Percentiles rank a stretch among this genome's conserved stretches.
Evolutionary conservation across 2,113 vertebrate genomes (phyloP).

Genomic region (Mystacornis crossleyi): DNA sequence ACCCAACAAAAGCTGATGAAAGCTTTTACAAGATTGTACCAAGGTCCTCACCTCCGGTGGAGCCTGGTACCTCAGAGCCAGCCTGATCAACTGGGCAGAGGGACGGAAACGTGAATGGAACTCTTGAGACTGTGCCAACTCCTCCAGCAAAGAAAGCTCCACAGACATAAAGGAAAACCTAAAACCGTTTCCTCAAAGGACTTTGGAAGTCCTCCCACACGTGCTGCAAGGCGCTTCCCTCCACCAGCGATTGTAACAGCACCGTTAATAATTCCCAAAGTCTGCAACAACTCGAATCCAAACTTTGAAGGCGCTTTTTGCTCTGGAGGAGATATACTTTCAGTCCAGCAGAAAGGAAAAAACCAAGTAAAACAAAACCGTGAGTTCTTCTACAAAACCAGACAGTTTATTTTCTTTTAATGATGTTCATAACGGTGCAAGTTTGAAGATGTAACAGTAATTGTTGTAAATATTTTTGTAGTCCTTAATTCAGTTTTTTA

Average conservation of each 20-base stretch:
- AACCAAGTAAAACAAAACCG: not conserved
- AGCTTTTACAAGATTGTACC: constrained; percentile 36
- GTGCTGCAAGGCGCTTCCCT: not conserved
- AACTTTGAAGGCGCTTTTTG: constrained; percentile 3
- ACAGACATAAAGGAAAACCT: not conserved
- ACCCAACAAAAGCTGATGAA: constrained; percentile 45
- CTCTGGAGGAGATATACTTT: not conserved
- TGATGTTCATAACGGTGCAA: not conserved
- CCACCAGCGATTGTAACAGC: not conserved
- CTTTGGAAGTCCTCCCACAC: not conserved
- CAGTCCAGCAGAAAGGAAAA: not conserved
- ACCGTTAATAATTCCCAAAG: not conserved
- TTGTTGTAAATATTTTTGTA: not conserved
- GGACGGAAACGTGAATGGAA: not conserved
- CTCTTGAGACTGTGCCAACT: not conserved
- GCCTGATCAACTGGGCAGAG: not conserved
- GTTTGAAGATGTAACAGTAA: not conserved
- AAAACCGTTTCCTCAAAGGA: not conserved
- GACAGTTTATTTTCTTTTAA: not conserved
- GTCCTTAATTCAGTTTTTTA: not conserved
- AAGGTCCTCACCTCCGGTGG: not conserved
- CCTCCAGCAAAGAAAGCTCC: not conserved
- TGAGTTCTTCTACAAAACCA: not conserved
- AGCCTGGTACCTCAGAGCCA: not conserved
- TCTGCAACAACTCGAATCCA: not conserved